Percentiles rank a stretch among this genome's conserved stretches.
Evolutionary conservation across 2,797 vertebrate species (phyloP).

Genomic region (Sebastes glaucus): DNA sequence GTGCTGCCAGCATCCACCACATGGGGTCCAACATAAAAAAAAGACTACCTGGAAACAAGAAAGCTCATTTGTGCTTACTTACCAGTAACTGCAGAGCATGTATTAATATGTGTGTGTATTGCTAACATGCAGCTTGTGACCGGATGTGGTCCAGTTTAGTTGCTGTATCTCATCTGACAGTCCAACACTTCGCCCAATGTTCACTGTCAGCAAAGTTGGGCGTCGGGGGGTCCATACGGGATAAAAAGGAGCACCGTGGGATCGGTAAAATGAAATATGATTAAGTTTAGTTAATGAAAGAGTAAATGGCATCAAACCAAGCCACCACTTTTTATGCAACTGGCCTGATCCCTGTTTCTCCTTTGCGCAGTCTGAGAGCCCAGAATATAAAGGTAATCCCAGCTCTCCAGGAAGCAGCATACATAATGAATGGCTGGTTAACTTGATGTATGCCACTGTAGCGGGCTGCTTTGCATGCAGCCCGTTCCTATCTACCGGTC

Average conservation of each 20-base stretch:
- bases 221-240: neutral
- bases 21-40: neutral
- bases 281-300: slow-evolving; percentile 42
- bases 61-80: neutral
- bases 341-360: neutral
- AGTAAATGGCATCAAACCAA: slow-evolving; percentile 33
- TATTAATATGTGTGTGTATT: too few relatives aligned
- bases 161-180: neutral
- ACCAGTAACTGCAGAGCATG: too few relatives aligned
- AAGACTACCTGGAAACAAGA: neutral
- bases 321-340: slow-evolving; percentile 8
- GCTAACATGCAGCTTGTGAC: neutral
- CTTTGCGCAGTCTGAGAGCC: slow-evolving; percentile 13
- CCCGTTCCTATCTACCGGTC: neutral
- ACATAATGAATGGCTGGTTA: slow-evolving; percentile 56
- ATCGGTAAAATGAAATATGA: neutral
- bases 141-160: neutral
- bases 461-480: slow-evolving; percentile 54
- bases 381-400: slow-evolving; percentile 36
- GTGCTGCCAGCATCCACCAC: too few relatives aligned
- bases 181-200: neutral
- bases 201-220: neutral
- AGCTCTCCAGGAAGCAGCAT: slow-evolving; percentile 46
- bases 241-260: neutral
- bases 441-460: slow-evolving; percentile 36